Evolutionary conservation across 2,797 vertebrate genomes (phyloP), one percentile per base, ranked within the genome.

Genomic region (Borostomias antarcticus): DNA sequence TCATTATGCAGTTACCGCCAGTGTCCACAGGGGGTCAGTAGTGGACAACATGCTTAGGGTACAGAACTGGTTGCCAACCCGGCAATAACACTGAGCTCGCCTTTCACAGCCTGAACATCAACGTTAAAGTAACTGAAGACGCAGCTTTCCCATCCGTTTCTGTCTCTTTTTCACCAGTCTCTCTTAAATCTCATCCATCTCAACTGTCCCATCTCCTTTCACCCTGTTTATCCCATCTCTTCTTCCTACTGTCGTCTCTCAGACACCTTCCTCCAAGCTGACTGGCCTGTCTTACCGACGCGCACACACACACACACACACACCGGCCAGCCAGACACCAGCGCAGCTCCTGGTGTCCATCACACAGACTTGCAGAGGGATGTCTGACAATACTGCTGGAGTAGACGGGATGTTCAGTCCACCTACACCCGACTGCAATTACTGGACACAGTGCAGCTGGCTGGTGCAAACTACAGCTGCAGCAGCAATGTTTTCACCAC

Each of bases 21-120:
- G 0, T 64, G 43, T 83, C 88, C 86, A 88, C 84, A 77, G 69
- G 85, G 72, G 82, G 81, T 56, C 84, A 76, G 80, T 28, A 82
- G 19, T 70, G 1, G 40, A 45, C 40, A 45, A 17, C 40, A 45
- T 5, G 13, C 40, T 17, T 45, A 45, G 3, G n/a, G 17, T 45
- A 15, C 15, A 45, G 40, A 17, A 45, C 40, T 17, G 15, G 40
- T 45, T 45, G 40, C 6, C 40, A 6, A 45, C 15, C 1, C 17
- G 2, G 15, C 40, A 40, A 40, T 15, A 11, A 15, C 37, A n/a
- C 40, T n/a, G n/a, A 45, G 17, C 17, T 17, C 40, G 15, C 40
- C 0, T 45, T n/a, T 15, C n/a, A n/a, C 7, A 45, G n/a, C 40
- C 40, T 15, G 40, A 5, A n/a, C 40, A 45, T 9, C 40, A 45